Evolutionary conservation across 1,140 invertebrate genomes (phyloP).

Genomic region (Steinernema khuongi): DNA sequence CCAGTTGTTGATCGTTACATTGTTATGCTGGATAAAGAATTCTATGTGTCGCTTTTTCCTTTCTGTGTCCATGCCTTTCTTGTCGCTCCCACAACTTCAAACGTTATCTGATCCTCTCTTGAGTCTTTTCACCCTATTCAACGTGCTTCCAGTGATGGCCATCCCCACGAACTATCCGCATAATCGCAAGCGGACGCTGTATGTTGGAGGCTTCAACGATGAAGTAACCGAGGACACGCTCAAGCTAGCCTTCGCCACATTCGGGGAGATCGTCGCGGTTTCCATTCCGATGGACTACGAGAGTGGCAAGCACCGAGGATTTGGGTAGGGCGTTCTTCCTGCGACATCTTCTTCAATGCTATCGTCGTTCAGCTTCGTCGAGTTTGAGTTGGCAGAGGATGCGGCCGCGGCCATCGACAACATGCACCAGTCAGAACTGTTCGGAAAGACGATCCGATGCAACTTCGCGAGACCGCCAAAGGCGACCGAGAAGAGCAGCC

Average conservation of each 20-base stretch:
- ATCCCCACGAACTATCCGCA: constrained; percentile 50
- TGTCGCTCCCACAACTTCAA: not conserved
- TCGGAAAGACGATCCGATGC: constrained; percentile 82
- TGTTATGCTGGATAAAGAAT: not conserved
- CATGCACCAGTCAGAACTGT: constrained; percentile 97
- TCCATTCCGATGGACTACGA: constrained; percentile 97
- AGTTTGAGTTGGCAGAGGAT: constrained; percentile 82
- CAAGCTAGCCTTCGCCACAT: constrained; percentile 80
- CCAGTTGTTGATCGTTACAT: not conserved
- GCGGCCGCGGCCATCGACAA: constrained; percentile 96
- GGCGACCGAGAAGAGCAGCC: constrained; percentile 60
- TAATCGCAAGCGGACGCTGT: constrained; percentile 53
- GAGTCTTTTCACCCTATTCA: not conserved
- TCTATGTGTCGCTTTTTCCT: not conserved
- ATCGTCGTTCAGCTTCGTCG: constrained; percentile 91
- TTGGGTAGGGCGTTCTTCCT: constrained; percentile 46
- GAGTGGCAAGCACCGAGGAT: constrained; percentile 62
- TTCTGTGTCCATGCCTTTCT: not conserved
- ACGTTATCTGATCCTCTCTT: not conserved
- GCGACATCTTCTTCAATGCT: constrained; percentile 73
- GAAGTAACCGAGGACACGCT: constrained; percentile 84
- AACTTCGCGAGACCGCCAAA: constrained; percentile 93
- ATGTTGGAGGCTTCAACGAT: constrained; percentile 80
- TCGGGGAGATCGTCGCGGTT: constrained; percentile 92
- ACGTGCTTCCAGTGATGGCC: not conserved